Evolutionary conservation across 2,888 invertebrate genomes (phyloP).

Genomic region (Epiperipatus broadwayi): DNA sequence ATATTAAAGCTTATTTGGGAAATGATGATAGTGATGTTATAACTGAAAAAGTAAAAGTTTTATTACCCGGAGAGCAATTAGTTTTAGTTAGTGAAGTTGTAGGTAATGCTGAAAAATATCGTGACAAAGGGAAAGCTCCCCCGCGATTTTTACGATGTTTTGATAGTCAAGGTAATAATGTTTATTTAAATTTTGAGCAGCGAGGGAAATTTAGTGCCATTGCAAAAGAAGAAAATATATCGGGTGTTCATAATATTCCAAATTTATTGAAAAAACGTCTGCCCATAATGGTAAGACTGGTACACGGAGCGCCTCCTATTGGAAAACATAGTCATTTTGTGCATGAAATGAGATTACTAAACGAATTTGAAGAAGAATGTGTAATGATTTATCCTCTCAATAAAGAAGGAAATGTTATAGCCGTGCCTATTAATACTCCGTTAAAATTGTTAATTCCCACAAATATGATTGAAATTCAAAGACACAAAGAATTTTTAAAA

Average conservation of each 20-base stretch:
- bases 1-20: constrained; percentile 42
- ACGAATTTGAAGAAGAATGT: constrained; percentile 45
- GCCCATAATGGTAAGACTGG: constrained; percentile 74
- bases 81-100: constrained; percentile 50
- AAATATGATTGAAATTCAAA: constrained; percentile 31
- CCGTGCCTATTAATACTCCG: constrained; percentile 64
- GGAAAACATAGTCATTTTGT: constrained; percentile 41
- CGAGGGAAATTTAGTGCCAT: constrained; percentile 77
- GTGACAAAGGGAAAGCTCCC: constrained; percentile 21
- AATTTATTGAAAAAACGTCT: constrained; percentile 70
- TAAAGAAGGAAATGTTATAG: constrained; percentile 56
- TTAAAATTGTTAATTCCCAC: constrained; percentile 60
- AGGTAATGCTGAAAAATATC: constrained; percentile 16
- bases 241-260: constrained; percentile 77
- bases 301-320: constrained; percentile 69
- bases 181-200: constrained; percentile 64
- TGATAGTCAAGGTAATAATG: constrained; percentile 60
- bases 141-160: constrained; percentile 54
- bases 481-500: too few species aligned
- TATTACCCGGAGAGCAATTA: constrained; percentile 64
- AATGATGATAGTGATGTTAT: constrained; percentile 20
- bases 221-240: constrained; percentile 78
- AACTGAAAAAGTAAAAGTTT: constrained; percentile 36
- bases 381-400: constrained; percentile 64
- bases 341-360: constrained; percentile 59